phyloP scores from a whole-genome alignment of 2,113 vertebrate genomes.

The Sorex araneus region DNA sequence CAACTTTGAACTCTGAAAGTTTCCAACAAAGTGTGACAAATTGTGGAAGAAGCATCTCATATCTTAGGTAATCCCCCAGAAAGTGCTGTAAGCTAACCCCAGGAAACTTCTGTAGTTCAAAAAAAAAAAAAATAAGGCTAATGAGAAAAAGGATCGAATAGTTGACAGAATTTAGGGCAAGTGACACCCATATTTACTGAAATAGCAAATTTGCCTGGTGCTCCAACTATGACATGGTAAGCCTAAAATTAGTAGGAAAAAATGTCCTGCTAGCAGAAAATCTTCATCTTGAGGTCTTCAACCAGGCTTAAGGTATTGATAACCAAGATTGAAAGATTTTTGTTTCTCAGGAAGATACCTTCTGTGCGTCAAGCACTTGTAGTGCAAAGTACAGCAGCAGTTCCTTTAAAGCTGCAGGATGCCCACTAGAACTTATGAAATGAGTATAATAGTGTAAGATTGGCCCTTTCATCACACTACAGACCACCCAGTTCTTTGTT shows the following conservation, averaged over 20 bases:
- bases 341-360: conserved; percentile 78
- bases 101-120: background rate
- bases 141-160: conserved; percentile 34
- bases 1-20: conserved; percentile 44
- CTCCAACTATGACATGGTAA: conserved; percentile 60
- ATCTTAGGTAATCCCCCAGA: conserved; percentile 54
- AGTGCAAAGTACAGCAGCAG: background rate
- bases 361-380: conserved; percentile 31
- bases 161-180: conserved; percentile 46
- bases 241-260: conserved; percentile 31
- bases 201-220: conserved; percentile 59
- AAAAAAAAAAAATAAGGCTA: conserved; percentile 11
- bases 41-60: conserved; percentile 15
- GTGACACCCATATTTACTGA: conserved; percentile 45
- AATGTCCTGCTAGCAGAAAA: conserved; percentile 51
- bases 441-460: conserved; percentile 21
- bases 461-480: conserved; percentile 55
- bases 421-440: conserved; percentile 60
- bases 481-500: conserved; percentile 60
- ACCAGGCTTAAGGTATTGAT: conserved; percentile 50
- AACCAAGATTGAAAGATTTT: conserved; percentile 57
- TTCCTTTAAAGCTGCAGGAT: conserved; percentile 50
- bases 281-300: conserved; percentile 33
- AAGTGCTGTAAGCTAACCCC: background rate
- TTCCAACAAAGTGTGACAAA: conserved; percentile 13